Conservation (phyloP, 2,113 vertebrate species). For the Odocoileus virginianus region DNA sequence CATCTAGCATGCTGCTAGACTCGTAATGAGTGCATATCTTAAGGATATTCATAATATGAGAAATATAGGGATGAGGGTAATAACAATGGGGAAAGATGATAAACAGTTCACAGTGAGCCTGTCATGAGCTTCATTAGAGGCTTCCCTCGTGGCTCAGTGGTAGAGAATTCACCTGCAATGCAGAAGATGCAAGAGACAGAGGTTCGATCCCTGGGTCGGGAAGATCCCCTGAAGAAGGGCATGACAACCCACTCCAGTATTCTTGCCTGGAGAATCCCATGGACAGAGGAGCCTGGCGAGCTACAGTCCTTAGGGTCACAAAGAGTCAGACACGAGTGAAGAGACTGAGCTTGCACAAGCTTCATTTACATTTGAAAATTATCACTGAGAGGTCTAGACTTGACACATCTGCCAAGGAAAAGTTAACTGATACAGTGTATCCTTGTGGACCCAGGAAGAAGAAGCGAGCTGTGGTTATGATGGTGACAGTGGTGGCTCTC, state of each 20-base stretch:
- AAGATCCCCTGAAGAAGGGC: not conserved
- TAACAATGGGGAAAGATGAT: not conserved
- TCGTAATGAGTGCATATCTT: accelerated
- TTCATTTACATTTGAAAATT: not conserved
- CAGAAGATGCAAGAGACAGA: not conserved
- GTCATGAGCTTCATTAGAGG: not conserved
- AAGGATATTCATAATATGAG: too few relatives aligned
- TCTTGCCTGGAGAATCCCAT: not conserved
- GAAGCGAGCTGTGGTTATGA: conserved; percentile 82
- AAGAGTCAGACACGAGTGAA: not conserved
- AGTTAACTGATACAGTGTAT: not conserved
- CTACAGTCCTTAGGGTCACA: not conserved
- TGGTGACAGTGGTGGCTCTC: conserved; percentile 83
- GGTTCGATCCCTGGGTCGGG: not conserved
- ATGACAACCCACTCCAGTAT: not conserved
- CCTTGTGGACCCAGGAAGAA: conserved; percentile 79
- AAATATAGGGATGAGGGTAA: too few relatives aligned
- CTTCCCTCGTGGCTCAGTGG: not conserved
- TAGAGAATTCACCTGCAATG: not conserved
- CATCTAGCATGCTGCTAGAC: not conserved
- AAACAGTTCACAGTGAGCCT: not conserved
- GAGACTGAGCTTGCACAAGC: not conserved
- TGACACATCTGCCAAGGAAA: not conserved
- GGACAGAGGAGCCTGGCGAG: not conserved
- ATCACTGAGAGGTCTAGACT: too few relatives aligned